Evolutionary conservation across 2,888 invertebrate genomes (phyloP), one percentile per base, ranked within the genome.

Genomic region (Calameuta filiformis): DNA sequence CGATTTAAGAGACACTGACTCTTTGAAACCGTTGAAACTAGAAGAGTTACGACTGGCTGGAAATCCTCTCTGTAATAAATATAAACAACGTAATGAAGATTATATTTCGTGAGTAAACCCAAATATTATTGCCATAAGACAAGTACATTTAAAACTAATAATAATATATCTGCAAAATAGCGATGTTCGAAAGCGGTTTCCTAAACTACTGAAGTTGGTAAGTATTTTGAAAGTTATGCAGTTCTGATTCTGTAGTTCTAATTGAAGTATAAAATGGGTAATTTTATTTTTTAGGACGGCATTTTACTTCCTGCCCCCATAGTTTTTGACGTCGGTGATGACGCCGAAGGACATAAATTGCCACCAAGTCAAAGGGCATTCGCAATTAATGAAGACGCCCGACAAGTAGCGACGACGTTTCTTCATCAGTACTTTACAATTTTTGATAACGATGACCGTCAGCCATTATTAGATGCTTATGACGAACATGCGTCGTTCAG

Each of bases 131-230:
- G 2, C 30, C 11, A 30, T 71, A 33, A 94, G 91, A 92, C 82
- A 81, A 81, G 76, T 78, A 23, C 12, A 78, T 79, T 33, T 11
- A 15, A n/a, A 71, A 56, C 12, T 68, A 37, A 23, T 76, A 77
- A 12, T 76, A 33, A 73, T 73, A 68, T 71, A n/a, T 77, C 79
- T 79, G 71, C 35, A 71, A 33, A 75, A 93, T 96, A 97, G 97
- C 92, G 97, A 96, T 92, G 94, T 97, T 88, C 94, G 97, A 92
- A 96, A 96, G 92, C 94, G 95, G 92, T 97, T 97, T 87, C 97
- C 97, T 77, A 97, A 97, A 92, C 93, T 97, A 85, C 85, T 94
- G 69, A 95, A 95, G 92, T 92, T 98, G 96, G 97, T 97, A 92
- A 95, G 96, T 94, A n/a, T 6, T 82, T 34, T 73, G 68, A 75